Conservation (phyloP, 2,113 vertebrate species). For the Bubo bubo region DNA sequence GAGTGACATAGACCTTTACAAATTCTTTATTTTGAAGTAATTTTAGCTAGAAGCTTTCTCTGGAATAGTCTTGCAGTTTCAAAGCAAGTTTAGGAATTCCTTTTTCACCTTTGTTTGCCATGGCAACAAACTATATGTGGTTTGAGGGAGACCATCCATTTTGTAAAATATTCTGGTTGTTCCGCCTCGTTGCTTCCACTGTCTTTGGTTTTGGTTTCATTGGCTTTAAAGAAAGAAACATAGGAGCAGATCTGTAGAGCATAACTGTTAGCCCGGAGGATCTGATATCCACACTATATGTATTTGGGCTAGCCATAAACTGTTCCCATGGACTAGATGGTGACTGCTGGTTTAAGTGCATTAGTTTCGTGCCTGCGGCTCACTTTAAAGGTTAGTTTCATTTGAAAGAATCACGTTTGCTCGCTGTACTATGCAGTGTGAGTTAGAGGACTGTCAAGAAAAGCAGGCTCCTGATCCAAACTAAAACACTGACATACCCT, state of each 20-base stretch:
- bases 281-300: background rate
- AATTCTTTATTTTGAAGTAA: background rate
- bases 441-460: background rate
- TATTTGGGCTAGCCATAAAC: background rate
- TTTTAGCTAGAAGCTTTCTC: background rate
- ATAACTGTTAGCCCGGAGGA: accelerated
- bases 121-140: background rate
- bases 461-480: background rate
- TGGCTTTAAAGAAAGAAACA: background rate
- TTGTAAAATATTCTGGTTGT: background rate
- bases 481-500: background rate
- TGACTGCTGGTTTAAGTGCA: background rate
- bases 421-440: background rate
- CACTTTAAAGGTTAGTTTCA: background rate
- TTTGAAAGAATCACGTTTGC: background rate
- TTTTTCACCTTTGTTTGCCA: background rate
- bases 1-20: background rate
- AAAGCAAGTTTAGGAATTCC: background rate
- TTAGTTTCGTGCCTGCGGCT: background rate
- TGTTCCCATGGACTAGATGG: background rate
- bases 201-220: background rate
- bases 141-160: background rate
- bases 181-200: background rate
- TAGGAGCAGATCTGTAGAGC: background rate
- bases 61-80: background rate